Conservation (phyloP, 2,113 vertebrate genomes). For the Budorcas taxicolor region DNA sequence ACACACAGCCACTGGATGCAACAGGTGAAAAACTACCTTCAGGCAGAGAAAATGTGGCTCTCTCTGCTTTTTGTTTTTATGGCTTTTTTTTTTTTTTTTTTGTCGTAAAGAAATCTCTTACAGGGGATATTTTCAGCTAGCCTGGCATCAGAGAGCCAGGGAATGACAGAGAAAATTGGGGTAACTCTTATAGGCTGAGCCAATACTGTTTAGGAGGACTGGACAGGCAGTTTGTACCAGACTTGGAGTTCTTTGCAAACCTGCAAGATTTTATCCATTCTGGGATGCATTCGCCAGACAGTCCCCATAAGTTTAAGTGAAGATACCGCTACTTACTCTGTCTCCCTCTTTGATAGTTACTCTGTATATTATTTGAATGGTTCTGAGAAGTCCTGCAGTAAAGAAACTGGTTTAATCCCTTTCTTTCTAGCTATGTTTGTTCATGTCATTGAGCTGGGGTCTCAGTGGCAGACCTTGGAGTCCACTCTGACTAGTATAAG, state of each 20-base stretch:
- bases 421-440: neutral
- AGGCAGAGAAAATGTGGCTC: neutral
- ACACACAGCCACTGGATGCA: neutral
- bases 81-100: neutral
- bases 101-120: neutral
- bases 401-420: neutral
- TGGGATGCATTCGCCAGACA: neutral
- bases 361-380: neutral
- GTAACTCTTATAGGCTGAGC: neutral
- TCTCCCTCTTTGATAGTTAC: neutral
- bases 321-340: neutral
- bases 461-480: neutral
- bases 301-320: neutral
- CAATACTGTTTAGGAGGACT: neutral
- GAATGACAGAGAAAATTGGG: neutral
- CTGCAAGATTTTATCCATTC: neutral
- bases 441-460: neutral
- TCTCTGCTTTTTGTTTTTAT: neutral
- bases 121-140: neutral
- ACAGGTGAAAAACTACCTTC: neutral
- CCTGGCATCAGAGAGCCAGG: neutral
- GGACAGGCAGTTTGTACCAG: neutral
- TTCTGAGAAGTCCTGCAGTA: neutral
- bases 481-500: neutral
- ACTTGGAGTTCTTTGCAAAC: neutral